Evolutionary conservation across 2,797 vertebrate species (phyloP), one percentile per base, ranked within the genome.

Genomic region (Aulostomus chinensis): DNA sequence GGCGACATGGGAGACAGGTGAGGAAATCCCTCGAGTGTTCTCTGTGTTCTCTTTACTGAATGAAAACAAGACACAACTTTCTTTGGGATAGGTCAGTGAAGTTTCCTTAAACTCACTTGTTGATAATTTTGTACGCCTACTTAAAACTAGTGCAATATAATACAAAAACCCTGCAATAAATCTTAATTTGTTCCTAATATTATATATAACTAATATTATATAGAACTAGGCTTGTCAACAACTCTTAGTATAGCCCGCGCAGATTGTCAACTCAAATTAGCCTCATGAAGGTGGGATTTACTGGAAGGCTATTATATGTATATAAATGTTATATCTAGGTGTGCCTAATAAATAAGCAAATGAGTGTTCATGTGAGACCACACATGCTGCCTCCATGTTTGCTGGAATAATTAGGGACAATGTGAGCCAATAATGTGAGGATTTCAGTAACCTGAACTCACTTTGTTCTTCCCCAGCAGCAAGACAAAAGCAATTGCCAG

Each of bases 311-410:
- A n/a, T n/a, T n/a, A n/a, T n/a, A n/a, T n/a, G n/a, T n/a, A n/a
- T 24, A 8, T 8, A 24, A 4, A 4, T 24, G 22, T 24, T 24
- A 4, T 8, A 24, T 24, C 22, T 24, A 24, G 22, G 22, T 24
- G 22, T 24, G 22, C 22, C 22, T 24, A 24, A 24, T 8, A 24
- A 24, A 24, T 24, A 4, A 8, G 22, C 22, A 33, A 13, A n/a
- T 11, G 43, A 21, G 65, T 68, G 74, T 73, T 69, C 73, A 83
- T 66, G 58, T 65, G 73, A 78, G 89, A 89, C 89, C 89, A 88
- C 88, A 90, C 88, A 89, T 85, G 86, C 86, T 81, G 86, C 69
- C 68, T 83, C 76, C 74, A 83, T 85, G 76, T 87, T 89, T 86
- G 81, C 76, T 61, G 68, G 76, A 89, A 84, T 90, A 87, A 88